Evolutionary conservation across 2,888 invertebrate genomes (phyloP), one percentile per base, ranked within the genome.

Genomic region (Drosophila anomelani): DNA sequence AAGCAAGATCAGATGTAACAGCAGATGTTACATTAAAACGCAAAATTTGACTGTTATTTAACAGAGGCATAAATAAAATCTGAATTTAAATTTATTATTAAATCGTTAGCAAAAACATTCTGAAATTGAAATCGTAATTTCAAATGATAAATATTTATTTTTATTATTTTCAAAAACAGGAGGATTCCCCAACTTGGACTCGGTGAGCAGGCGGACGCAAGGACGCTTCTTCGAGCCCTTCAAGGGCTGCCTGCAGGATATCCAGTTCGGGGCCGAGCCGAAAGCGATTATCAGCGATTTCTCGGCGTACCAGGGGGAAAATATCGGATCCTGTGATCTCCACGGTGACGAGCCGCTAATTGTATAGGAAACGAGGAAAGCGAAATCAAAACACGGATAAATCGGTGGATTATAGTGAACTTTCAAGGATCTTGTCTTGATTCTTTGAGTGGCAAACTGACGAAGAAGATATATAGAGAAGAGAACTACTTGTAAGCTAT

Each of bases 241-340:
- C 83, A 94, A 93, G 89, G 95, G 95, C 67, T 95, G 95, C 85
- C 93, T 95, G 75, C 94, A 94, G 88, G 93, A 94, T 76, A 94
- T 95, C 84, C 93, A 94, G 54, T 94, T 93, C 71, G 92, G 92
- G 26, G 89, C 90, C 54, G 92, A 92, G 76, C 90, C 91, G 64
- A 90, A 86, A 74, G 82, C 91, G 55, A 78, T 92, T 78, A 92
- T 93, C 58, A 91, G 91, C 66, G 94, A 95, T 91, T 95, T 95
- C 91, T 93, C 94, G 44, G 84, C 92, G 39, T 94, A 93, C 83
- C 93, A 94, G 80, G 94, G 95, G 72, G 93, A 93, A 90, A 94
- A 95, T 89, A 93, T 95, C 86, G 94, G 93, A 82, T 93, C 93
- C 79, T 95, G 95, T 92, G 93, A 93, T 91, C 83, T 93, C 76